Percentiles rank a stretch among this genome's conserved stretches.
These are phyloP conservation scores for Anticlea derivata DNA, from an alignment of 2,888 invertebrate species.

Conservation along the genomic window DNA sequence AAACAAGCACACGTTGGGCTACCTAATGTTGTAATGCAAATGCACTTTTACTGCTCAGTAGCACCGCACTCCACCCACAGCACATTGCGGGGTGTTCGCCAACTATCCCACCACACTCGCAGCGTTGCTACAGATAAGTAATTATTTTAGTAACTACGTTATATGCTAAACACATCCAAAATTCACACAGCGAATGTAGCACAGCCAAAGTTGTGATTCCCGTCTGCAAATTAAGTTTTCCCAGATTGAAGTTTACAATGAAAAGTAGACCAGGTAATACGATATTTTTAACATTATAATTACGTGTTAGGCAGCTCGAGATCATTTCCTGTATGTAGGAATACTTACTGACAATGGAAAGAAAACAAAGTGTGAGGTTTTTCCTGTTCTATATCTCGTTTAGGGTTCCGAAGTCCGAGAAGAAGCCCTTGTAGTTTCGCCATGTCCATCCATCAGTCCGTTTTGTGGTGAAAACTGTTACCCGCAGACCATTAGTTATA, in stretches of 20 bases:
- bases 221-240: neutral
- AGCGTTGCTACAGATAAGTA: conserved; percentile 18
- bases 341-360: too few species aligned
- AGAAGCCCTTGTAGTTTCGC: too few species aligned
- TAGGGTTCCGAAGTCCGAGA: too few species aligned
- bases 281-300: too few species aligned
- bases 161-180: conserved; percentile 18
- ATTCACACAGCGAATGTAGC: neutral
- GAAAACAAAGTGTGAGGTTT: too few species aligned
- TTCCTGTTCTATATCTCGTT: too few species aligned
- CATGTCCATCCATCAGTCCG: too few species aligned
- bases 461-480: too few species aligned
- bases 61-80: conserved; percentile 11
- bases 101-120: conserved; percentile 20
- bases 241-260: conserved; percentile 8
- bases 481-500: too few species aligned
- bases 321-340: too few species aligned
- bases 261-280: neutral
- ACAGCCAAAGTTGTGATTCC: neutral
- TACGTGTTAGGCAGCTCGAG: too few species aligned
- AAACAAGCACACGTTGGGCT: conserved; percentile 16
- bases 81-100: conserved; percentile 23
- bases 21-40: conserved; percentile 25
- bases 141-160: conserved; percentile 22
- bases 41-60: conserved; percentile 16